Base-by-base conservation (phyloP, 1,140 invertebrate species). In the Leguminivora glycinivorella region DNA sequence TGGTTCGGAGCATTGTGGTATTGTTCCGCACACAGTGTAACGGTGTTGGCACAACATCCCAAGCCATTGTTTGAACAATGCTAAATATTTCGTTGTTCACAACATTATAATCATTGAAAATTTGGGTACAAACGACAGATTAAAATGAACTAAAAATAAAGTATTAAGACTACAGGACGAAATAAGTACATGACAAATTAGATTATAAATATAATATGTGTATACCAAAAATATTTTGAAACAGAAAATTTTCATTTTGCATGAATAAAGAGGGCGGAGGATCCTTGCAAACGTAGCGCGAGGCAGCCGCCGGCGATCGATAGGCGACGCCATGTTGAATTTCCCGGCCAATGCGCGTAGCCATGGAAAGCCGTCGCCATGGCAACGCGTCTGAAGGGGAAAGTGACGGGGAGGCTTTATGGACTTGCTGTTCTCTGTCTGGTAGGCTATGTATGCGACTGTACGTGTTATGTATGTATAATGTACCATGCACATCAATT, bases 341-440 rank as follows among this genome's bases (percentile, higher is more conserved):
- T 91, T 91, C 83, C 89, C 89, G 83, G 89, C 89, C 89, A 91
- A 91, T 91, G 81, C 86, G 75, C 82, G 87, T 84, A 79, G 89
- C 76, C 79, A 88, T 88, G 89, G 84, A 91, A 91, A 91, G 80
- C 78, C 56, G 83, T 89, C 75, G 74, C 74, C 77, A 84, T 84
- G 74, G 83, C 70, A 83, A 91, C 58, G 58, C 29, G 58, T 17
- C 58, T 63, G 58, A 63, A 63, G 58, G 58, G 58, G 58, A 63
- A 63, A 63, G 58, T 63, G 58, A 63, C 58, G 26, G 58, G 29
- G 58, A 63, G 25, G 58, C 58, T 63, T 63, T 63, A 63, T 29
- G 26, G 24, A 63, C 58, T 31, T 63, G 25, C 34, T 19, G 58
- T 63, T 63, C 58, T 31, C 26, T 29, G 58, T 63, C 58, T 63